Percentiles rank a stretch among this genome's conserved stretches.
Evolutionary conservation across 2,888 invertebrate genomes (phyloP).

Genomic region (Caenorhabditis parvicauda): DNA sequence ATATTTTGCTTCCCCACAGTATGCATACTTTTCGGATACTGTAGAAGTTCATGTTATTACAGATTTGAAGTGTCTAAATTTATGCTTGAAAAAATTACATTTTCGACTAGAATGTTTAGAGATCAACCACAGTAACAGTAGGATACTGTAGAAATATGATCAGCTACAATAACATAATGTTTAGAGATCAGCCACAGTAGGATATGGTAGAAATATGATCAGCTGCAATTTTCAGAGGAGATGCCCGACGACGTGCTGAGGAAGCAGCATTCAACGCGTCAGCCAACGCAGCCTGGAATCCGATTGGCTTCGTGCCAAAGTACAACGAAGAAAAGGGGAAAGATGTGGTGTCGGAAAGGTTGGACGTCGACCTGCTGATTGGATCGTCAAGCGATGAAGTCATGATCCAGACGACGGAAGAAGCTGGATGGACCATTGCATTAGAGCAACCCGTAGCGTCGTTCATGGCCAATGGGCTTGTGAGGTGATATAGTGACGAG

Average conservation of each 20-base stretch:
- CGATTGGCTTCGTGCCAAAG: conserved; percentile 46
- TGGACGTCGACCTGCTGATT: conserved; percentile 23
- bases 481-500: conserved; percentile 12
- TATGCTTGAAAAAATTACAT: no score
- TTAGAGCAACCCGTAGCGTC: conserved; percentile 37
- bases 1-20: no score
- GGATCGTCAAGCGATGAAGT: conserved; percentile 34
- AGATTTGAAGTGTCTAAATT: no score
- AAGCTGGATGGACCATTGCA: conserved; percentile 31
- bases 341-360: conserved; percentile 9
- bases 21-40: no score
- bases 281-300: conserved; percentile 31
- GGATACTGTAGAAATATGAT: no score
- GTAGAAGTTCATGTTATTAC: no score
- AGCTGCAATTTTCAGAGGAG: conserved; percentile 22
- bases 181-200: no score
- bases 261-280: conserved; percentile 19
- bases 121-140: no score
- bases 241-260: conserved; percentile 29
- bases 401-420: conserved; percentile 30
- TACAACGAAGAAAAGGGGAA: conserved; percentile 16
- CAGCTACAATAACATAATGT: no score
- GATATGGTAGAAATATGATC: background rate
- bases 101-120: no score
- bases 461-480: conserved; percentile 30